These are phyloP conservation scores for Puntigrus tetrazona DNA, from an alignment of 2,113 vertebrate species.

Conservation along the genomic window DNA sequence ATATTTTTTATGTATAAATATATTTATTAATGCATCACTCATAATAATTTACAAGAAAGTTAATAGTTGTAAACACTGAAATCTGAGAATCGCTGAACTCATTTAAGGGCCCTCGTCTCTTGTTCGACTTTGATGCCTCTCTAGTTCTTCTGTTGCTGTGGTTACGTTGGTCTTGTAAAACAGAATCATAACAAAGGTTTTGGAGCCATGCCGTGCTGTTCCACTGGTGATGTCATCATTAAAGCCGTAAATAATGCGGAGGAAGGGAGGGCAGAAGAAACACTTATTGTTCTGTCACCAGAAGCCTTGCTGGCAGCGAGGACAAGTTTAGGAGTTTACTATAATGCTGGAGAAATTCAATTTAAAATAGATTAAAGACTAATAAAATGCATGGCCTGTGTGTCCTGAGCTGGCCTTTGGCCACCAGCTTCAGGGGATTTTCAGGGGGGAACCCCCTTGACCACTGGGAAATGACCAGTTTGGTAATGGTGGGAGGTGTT, in stretches of 20 bases:
- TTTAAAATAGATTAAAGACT: not conserved
- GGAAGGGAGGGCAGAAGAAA: not conserved
- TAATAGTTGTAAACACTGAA: not conserved
- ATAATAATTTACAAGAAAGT: not conserved
- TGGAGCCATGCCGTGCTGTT: not conserved
- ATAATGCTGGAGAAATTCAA: not conserved
- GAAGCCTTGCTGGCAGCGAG: not conserved
- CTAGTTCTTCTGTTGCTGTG: conserved; percentile 19
- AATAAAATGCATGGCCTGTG: not conserved
- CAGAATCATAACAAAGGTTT: conserved; percentile 36
- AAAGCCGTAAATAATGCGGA: conserved; percentile 35
- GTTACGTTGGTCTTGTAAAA: not conserved
- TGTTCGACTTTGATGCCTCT: not conserved
- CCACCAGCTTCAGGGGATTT: not conserved
- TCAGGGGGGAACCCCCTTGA: not conserved
- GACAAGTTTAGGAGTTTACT: not conserved
- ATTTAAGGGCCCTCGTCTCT: not conserved
- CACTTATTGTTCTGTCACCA: conserved; percentile 19
- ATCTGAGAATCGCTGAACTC: not conserved
- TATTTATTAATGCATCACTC: not conserved
- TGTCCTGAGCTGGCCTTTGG: not conserved
- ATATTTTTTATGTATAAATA: not conserved
- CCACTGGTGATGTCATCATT: conserved; percentile 30
- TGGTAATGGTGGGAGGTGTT: not conserved
- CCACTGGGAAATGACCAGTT: not conserved